Evolutionary conservation across 2,113 vertebrate genomes (phyloP).

Genomic region (Eidolon helvum): DNA sequence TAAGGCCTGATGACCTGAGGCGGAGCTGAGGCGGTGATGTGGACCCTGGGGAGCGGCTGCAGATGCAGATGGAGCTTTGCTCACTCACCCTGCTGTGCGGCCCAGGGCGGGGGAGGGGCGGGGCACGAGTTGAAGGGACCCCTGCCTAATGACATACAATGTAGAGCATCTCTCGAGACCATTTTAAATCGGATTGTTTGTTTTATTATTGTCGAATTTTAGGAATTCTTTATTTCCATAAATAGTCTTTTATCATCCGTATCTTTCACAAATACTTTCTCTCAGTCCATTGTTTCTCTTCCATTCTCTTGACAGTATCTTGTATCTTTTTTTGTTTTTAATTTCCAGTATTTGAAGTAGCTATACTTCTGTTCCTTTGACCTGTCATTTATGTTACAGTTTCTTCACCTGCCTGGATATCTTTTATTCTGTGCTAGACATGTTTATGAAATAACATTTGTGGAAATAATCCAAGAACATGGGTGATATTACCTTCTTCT

Average conservation of each 20-base stretch:
- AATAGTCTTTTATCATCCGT: neutral
- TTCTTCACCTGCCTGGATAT: neutral
- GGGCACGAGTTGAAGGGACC: too few relatives aligned
- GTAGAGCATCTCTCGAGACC: neutral
- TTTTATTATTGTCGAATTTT: neutral
- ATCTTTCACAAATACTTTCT: neutral
- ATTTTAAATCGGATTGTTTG: neutral
- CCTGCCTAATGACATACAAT: neutral
- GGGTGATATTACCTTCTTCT: neutral
- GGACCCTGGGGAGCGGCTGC: too few relatives aligned
- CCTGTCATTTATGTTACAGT: neutral
- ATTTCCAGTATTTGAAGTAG: neutral
- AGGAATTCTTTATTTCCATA: neutral
- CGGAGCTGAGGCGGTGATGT: too few relatives aligned
- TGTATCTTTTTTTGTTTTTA: neutral
- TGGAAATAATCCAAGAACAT: neutral
- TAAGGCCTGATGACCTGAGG: too few relatives aligned
- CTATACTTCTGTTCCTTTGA: neutral
- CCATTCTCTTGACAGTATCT: neutral
- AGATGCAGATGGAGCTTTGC: too few relatives aligned
- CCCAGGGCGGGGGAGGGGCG: rapidly evolving
- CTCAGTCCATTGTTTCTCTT: neutral
- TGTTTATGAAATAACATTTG: neutral
- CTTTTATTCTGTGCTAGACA: neutral
- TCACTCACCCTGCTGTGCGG: too few relatives aligned